Base-by-base conservation (phyloP, 2,797 vertebrate species). In the Kryptopterus vitreolus region DNA sequence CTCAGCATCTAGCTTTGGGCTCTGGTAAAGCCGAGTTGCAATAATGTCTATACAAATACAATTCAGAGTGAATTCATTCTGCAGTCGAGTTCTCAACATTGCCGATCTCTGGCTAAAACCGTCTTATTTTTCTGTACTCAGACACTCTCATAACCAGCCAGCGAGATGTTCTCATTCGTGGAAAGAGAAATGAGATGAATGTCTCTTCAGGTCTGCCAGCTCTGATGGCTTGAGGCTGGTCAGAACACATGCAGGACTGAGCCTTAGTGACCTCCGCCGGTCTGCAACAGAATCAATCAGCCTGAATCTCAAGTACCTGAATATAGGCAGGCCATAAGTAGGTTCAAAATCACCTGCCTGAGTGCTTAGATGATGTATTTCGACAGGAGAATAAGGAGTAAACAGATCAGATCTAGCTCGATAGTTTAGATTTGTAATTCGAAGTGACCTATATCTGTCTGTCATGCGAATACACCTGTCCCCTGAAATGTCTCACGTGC, bases 311-410 rank as follows among this genome's bases (percentile, higher is more conserved):
- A 87, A 88, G 89, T 89, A 89, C 87, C 84, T 88, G 89, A 89
- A 91, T 89, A 89, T 90, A 35, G 91, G 88, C 89, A 86, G 87
- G 86, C 88, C 85, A 88, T 87, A 86, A 89, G n/a, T 88, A 85
- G n/a, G 38, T 35, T 58, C 53, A 3, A 8, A 46, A 88, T 85
- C 86, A 89, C 88, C 90, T 84, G 88, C 88, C 89, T 87, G 63
- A 88, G 88, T 91, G 89, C 88, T 90, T 89, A 81, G 89, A 76
- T 87, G 89, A 83, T 89, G 90, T 86, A 90, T 89, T 86, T 88
- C 87, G 84, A 73, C 81, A 43, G 72, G 66, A 80, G 73, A 38
- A 58, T 29, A 70, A 88, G 82, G 86, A 78, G 88, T 89, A 91
- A 91, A 90, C 83, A 90, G 31, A 38, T n/a, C 31, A 55, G 52